Base-by-base conservation (phyloP, 2,888 invertebrate species). In the Amphipoea lucens region DNA sequence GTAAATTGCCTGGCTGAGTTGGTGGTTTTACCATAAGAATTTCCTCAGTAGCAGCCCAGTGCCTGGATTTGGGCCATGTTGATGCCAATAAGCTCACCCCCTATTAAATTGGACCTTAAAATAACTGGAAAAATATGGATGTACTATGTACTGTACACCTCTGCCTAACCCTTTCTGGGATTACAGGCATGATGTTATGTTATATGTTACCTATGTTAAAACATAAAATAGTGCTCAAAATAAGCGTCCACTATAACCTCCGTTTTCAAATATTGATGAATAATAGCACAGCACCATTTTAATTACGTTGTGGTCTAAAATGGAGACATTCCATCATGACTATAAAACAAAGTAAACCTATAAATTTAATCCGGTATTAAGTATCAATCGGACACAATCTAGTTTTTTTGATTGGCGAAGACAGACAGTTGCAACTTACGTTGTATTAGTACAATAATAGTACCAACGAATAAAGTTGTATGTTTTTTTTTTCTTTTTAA, bases 271-370 rank as follows among this genome's bases (percentile, higher is more conserved):
- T 17, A 51, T 36, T 48, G 17, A 42, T 29, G 7, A 67, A 71
- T 57, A 67, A 71, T 70, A 48, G 23, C 71, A 54, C 29, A 48
- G 11, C 20, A 29, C 14, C 42, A 68, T 71, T 76, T 78, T 84
- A 81, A 87, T 84, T 70, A 76, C 36, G 54, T 48, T 79, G 66
- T 57, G 23, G 62, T 57, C 65, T 57, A 84, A 78, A 86, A 78
- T 76, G 66, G 78, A 84, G 65, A 54, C 72, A 76, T 78, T 86
- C 81, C 81, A 84, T 81, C 81, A 60, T 51, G 29, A 72, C 78
- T 42, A 84, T 86, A 86, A 86, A 86, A 83, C 78, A 78, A 74
- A 83, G 84, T 71, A 40, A 68, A 54, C 70, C 65, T 54, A 86
- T 86, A 83, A 86, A 86, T 40, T 66, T 9, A 62, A 76, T 76